A percentile compares a stretch with the other conserved stretches of the same genome.
phyloP scores from a whole-genome alignment of 2,113 vertebrate species.

The Platysteira castanea region DNA sequence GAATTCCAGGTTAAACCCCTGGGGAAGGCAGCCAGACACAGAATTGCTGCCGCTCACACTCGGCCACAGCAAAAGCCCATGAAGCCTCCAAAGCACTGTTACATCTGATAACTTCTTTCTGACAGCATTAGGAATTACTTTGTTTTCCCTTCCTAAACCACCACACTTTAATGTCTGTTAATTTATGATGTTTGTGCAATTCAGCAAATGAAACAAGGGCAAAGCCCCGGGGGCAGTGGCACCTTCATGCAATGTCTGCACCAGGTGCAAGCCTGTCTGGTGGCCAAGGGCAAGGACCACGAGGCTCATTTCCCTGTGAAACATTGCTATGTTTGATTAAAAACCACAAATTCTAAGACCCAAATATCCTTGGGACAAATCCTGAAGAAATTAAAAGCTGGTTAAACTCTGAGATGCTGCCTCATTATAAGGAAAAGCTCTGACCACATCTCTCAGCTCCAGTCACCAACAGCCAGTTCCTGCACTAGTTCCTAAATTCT shows the following conservation, averaged over 20 bases:
- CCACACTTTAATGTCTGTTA: not conserved
- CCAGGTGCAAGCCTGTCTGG: not conserved
- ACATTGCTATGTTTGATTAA: not conserved
- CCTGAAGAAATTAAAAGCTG: not conserved
- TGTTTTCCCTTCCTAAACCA: not conserved
- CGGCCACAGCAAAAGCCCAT: not conserved
- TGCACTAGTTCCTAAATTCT: not conserved
- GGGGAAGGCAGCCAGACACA: not conserved
- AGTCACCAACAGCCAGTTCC: not conserved
- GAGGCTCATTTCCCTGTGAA: not conserved
- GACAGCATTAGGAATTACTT: not conserved
- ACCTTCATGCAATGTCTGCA: not conserved
- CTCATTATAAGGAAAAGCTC: not conserved
- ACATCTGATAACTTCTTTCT: not conserved
- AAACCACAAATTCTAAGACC: not conserved
- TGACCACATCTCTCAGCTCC: not conserved
- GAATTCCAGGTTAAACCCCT: constrained; percentile 18
- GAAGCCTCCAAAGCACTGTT: not conserved
- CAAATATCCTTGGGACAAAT: not conserved
- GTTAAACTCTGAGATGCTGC: not conserved
- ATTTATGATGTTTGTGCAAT: not conserved
- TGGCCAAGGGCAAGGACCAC: not conserved
- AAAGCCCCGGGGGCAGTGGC: not conserved
- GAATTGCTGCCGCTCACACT: not conserved
- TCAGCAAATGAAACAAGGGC: not conserved